Conservation (phyloP, 2,888 invertebrate genomes). For the Pheosia tremula region DNA sequence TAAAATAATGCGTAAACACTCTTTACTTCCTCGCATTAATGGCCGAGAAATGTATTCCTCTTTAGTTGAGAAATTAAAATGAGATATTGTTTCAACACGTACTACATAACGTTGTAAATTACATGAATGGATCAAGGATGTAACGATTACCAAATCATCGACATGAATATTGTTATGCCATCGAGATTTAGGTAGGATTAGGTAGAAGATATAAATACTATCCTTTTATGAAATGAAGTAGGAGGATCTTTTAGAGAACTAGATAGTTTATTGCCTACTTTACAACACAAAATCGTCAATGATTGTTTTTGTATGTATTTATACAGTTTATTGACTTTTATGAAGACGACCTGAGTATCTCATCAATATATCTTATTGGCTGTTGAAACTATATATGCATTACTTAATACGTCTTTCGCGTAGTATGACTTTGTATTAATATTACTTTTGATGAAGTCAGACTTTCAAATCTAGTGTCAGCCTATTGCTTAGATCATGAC, state of each 20-base stretch:
- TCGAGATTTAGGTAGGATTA: not conserved
- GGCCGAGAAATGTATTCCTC: not conserved
- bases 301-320: not conserved
- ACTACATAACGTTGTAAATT: not conserved
- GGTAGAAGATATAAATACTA: not conserved
- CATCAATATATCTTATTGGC: not conserved
- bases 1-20: too few relatives aligned
- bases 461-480: too few relatives aligned
- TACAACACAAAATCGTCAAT: not conserved
- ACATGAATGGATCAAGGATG: not conserved
- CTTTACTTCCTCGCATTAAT: too few relatives aligned
- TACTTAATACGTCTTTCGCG: not conserved
- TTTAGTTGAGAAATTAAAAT: not conserved
- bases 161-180: not conserved
- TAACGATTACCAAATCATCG: not conserved
- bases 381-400: not conserved
- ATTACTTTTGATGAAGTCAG: too few relatives aligned
- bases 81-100: not conserved
- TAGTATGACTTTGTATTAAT: too few relatives aligned
- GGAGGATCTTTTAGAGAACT: not conserved
- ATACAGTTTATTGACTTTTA: not conserved
- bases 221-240: constrained; percentile 3
- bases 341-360: too few relatives aligned
- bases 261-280: not conserved
- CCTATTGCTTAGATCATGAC: too few relatives aligned